Evolutionary conservation across 2,888 invertebrate genomes (phyloP).

Genomic region (Crioceris asparagi): DNA sequence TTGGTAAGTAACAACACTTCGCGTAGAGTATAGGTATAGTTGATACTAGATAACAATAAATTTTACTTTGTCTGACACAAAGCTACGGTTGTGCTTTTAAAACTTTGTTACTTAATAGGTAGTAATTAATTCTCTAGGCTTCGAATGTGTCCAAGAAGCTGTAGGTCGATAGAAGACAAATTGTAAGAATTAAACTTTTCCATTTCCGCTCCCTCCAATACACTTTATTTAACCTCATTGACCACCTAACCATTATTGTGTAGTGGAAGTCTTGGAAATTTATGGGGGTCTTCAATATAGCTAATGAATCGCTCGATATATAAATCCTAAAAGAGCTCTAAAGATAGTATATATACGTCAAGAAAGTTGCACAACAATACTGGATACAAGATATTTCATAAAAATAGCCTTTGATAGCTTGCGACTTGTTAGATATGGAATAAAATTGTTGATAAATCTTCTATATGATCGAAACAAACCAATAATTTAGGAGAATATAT

Average conservation of each 20-base stretch:
- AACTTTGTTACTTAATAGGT: conserved; percentile 17
- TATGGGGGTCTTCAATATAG: conserved; percentile 37
- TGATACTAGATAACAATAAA: no score
- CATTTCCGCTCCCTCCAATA: conserved; percentile 32
- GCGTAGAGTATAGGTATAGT: no score
- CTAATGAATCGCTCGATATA: conserved; percentile 36
- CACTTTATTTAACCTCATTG: conserved; percentile 36
- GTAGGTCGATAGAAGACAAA: conserved; percentile 30
- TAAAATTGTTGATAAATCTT: no score
- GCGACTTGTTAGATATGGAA: no score
- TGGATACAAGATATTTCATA: conserved; percentile 14
- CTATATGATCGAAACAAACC: no score
- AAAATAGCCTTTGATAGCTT: no score
- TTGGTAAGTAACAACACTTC: no score
- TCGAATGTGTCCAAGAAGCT: conserved; percentile 24
- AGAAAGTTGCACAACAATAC: conserved; percentile 23
- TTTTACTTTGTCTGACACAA: no score
- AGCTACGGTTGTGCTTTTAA: conserved; percentile 11
- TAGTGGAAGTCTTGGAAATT: conserved; percentile 33
- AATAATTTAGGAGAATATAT: no score
- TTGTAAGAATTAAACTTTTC: conserved; percentile 35
- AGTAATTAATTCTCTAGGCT: conserved; percentile 24
- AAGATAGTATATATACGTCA: conserved; percentile 23
- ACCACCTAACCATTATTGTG: conserved; percentile 36
- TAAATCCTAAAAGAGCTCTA: conserved; percentile 31